These are phyloP conservation scores for Melanaphis sacchari DNA, from an alignment of 1,140 invertebrate genomes.

Conservation along the genomic window DNA sequence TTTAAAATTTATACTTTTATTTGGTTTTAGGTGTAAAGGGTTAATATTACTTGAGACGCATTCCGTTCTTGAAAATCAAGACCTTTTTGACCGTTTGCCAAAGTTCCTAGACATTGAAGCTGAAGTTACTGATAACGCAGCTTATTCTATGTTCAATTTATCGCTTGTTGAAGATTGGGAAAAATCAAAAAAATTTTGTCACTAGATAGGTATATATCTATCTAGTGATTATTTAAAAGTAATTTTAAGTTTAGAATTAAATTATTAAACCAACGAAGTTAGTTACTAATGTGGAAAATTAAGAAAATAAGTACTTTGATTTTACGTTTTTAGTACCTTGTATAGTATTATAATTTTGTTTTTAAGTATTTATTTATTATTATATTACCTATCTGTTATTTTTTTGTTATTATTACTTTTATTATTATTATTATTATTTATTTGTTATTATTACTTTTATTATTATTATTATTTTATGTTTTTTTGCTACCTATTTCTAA, in stretches of 20 bases:
- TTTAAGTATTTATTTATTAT: slow-evolving; percentile 21
- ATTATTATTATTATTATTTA: no score
- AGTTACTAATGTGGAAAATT: background rate
- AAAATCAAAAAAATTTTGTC: slow-evolving; percentile 80
- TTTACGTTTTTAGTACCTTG: slow-evolving; percentile 4
- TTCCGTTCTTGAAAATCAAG: slow-evolving; percentile 78
- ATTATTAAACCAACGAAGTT: no score
- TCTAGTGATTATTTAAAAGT: background rate
- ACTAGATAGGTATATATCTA: slow-evolving; percentile 60
- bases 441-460: no score
- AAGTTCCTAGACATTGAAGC: slow-evolving; percentile 86
- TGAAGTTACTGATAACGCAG: slow-evolving; percentile 92
- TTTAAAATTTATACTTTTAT: background rate
- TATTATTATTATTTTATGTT: no score
- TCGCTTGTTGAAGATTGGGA: slow-evolving; percentile 91
- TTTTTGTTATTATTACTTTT: no score
- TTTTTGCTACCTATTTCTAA: background rate
- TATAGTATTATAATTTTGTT: slow-evolving; percentile 12
- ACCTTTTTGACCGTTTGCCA: slow-evolving; percentile 78
- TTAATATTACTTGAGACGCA: slow-evolving; percentile 95
- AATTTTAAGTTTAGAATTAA: background rate
- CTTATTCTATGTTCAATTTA: slow-evolving; percentile 97
- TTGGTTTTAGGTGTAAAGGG: slow-evolving; percentile 77
- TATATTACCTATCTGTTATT: no score
- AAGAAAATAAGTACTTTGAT: background rate